Base-by-base conservation (phyloP, 1,140 invertebrate species). In the Rhagoletis pomonella region DNA sequence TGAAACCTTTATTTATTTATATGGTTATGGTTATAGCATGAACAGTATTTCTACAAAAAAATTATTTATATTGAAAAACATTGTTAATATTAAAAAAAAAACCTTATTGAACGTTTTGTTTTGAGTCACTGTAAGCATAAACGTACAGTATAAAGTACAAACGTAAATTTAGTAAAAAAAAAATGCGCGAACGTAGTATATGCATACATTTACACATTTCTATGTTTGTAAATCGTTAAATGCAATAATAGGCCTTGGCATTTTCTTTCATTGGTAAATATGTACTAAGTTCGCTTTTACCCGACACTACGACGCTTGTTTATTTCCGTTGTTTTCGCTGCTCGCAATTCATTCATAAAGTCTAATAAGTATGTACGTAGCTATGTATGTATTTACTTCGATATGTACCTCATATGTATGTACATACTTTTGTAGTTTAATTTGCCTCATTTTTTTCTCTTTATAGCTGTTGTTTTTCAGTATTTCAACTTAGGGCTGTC, bases 281-380 rank as follows among this genome's bases (percentile, higher is more conserved):
- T 29, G 29, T 29, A 29, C 29, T 29, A 77, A 81, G 47, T 29
- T 81, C 47, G 47, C 73, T 81, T 81, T 81, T 81, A 81, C 47
- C 14, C 73, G 44, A 55, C 10, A 55, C 50, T 55, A 3, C 29
- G 39, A 14, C 44, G 39, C 44, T 81, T 81, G 73, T 81, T 55
- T 55, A 55, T 55, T 81, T 81, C 73, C 73, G 73, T 81, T 58
- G 73, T 55, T 81, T 81, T 81, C 47, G 73, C 19, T 81, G n/a
- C 73, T 19, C n/a, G 47, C 69, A 17, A 77, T 55, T 81, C 73
- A 81, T 81, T 81, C 73, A 81, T 81, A 81, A 81, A 81, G 55
- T 47, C 73, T 10, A 77, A 81, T 47, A 81, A 6, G 7, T 81
- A 17, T 19, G 9, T 42, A 67, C 2, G 29, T 67, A 39, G 12